These are phyloP conservation scores for Cataglyphis altisquamis DNA, from an alignment of 2,888 invertebrate genomes.

Conservation along the genomic window DNA sequence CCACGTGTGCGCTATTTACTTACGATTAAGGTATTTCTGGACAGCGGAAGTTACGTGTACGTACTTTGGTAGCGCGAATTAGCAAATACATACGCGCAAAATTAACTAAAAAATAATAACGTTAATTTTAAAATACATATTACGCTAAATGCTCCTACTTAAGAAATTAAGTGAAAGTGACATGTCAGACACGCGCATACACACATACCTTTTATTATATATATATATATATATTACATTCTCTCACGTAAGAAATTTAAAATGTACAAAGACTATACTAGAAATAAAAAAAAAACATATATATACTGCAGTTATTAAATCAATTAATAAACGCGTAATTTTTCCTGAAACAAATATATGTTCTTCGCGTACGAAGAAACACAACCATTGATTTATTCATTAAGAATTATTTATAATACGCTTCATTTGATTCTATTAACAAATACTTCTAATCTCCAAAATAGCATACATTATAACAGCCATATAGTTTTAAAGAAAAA, in stretches of 20 bases:
- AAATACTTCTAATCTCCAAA: constrained; percentile 17
- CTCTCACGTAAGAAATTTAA: background rate
- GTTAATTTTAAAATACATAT: background rate
- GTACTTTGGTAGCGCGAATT: constrained; percentile 21
- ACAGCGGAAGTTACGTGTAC: constrained; percentile 24
- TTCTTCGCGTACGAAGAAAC: constrained; percentile 7
- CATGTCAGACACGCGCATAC: background rate
- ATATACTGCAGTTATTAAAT: background rate
- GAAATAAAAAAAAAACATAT: background rate
- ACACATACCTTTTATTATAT: background rate
- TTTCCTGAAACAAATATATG: background rate
- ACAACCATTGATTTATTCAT: constrained; percentile 24
- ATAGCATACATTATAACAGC: constrained; percentile 22
- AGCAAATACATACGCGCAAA: background rate
- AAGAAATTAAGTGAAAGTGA: background rate
- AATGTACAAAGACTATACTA: background rate
- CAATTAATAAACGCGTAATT: background rate
- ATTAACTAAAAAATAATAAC: background rate
- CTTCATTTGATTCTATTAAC: constrained; percentile 49
- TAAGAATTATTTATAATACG: constrained; percentile 49
- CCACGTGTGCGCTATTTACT: constrained; percentile 38
- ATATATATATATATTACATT: background rate
- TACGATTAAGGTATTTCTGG: constrained; percentile 30
- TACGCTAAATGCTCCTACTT: background rate
- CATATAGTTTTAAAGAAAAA: constrained; percentile 22